Evolutionary conservation across 1,140 invertebrate species (phyloP), one percentile per base, ranked within the genome.

Genomic region (Drosophila paulistorum): DNA sequence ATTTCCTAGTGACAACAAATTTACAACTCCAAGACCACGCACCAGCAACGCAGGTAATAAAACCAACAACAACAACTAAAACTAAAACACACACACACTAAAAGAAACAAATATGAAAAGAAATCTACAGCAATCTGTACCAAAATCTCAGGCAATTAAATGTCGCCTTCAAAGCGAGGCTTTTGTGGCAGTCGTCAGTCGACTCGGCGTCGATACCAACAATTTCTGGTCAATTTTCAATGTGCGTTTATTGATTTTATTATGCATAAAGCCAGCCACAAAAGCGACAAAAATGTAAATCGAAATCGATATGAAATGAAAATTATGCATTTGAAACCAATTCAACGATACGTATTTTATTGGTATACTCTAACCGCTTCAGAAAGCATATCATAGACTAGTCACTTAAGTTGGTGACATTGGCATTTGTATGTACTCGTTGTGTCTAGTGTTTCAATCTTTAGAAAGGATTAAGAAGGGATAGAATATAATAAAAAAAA

Each of bases 1-100:
- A 89, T 89, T 89, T 89, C 84, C 84, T 89, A 90, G 84, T 89
- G 84, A 89, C 84, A 89, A 87, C 71, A 85, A 89, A 89, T 77
- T 82, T 73, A 86, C 83, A 83, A 68, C 68, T 64, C 62, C 37
- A 51, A 61, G 60, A 65, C 41, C 71, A 77, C 65, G 64, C 74
- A 72, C 68, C 45, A 51, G 45, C 45, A 20, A 48, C 45, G 45
- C 14, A 48, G 9, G 14, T 17, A 48, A 48, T 76, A 17, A 14
- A 17, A n/a, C 0, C 10, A 51, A 51, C 20, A 51, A 23, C 9
- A 51, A 51, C 30, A 17, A 48, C 6, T 17, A 9, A 30, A 37
- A 48, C 42, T 4, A 45, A 45, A 7, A 45, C 5, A 30, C n/a
- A 23, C n/a, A 20, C 20, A 17, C 20, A 48, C 6, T 6, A 45